Evolutionary conservation across 1,140 invertebrate genomes (phyloP), one percentile per base, ranked within the genome.

Genomic region (Drosophila melanica): DNA sequence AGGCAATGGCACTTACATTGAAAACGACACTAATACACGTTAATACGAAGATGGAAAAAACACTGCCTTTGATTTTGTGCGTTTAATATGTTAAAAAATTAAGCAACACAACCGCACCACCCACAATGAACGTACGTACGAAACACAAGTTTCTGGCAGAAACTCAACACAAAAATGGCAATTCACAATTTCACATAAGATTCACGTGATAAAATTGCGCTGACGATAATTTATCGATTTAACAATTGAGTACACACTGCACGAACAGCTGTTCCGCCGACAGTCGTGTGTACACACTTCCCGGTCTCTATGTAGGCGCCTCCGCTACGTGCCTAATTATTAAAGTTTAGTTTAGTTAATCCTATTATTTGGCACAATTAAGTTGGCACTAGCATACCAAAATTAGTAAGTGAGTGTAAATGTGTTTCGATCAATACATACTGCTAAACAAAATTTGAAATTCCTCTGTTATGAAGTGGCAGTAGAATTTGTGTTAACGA

Each of bases 31-130:
- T 63, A 37, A 39, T 64, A 54, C 62, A 77, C 69, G 66, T 57
- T 16, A 64, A 63, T 50, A 78, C 55, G 54, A 58, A 59, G 62
- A 75, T 77, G 45, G 16, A 73, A 66, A 68, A 71, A 37, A 62
- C 62, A 77, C 77, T 60, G 39, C 37, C 76, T 63, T 30, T 62
- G 18, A 74, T 63, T 77, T 77, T 78, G 81, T 78, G 77, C 69
- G 75, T 74, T 80, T 14, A 55, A 47, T 55, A 59, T 80, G 44
- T 55, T 48, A 60, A 79, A 80, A 89, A 84, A 55, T 75, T 39
- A 77, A 76, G 70, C 84, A 76, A 76, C 74, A 60, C 78, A 67
- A 84, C 84, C 80, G 82, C 84, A 77, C 84, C 85, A 89, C 84
- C 85, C 82, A 85, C 82, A 77, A 79, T 75, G 54, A 67, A 67